phyloP scores from a whole-genome alignment of 1,140 invertebrate species.

The Habropoda laboriosa region DNA sequence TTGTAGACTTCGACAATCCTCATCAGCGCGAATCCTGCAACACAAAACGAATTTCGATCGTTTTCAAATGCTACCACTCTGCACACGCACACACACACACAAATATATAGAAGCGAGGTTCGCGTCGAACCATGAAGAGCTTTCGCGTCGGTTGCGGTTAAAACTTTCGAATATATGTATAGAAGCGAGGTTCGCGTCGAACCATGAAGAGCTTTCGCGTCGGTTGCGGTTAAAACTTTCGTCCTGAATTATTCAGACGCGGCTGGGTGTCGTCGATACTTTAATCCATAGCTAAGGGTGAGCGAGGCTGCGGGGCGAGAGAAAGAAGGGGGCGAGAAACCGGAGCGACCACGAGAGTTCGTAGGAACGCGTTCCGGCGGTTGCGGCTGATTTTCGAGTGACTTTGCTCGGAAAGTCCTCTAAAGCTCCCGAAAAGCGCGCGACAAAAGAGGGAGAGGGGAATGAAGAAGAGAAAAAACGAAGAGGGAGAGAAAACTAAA shows the following conservation, averaged over 20 bases:
- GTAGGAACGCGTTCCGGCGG: conserved; percentile 38
- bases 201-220: conserved; percentile 17
- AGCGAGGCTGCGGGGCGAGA: conserved; percentile 28
- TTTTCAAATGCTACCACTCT: background rate
- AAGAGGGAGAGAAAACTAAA: background rate
- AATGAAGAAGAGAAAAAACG: too few species aligned
- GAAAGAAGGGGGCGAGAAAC: conserved; percentile 25
- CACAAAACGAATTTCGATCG: conserved; percentile 63
- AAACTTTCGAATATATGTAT: too few species aligned
- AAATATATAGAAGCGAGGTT: background rate
- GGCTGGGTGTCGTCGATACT: conserved; percentile 75
- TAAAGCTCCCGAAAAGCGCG: conserved; percentile 23
- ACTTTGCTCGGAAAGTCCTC: conserved; percentile 53
- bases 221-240: conserved; percentile 72
- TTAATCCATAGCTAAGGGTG: conserved; percentile 72
- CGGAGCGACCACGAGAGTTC: conserved; percentile 19
- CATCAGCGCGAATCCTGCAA: conserved; percentile 93
- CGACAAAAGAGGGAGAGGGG: background rate
- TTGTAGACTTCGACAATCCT: conserved; percentile 95
- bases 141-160: conserved; percentile 48
- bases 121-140: conserved; percentile 31
- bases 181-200: conserved; percentile 30
- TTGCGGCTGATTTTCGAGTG: conserved; percentile 49
- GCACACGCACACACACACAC: too few species aligned
- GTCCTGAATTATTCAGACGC: conserved; percentile 80